Evolutionary conservation across 2,797 vertebrate species (phyloP).

Genomic region (Urocyon cinereoargenteus): DNA sequence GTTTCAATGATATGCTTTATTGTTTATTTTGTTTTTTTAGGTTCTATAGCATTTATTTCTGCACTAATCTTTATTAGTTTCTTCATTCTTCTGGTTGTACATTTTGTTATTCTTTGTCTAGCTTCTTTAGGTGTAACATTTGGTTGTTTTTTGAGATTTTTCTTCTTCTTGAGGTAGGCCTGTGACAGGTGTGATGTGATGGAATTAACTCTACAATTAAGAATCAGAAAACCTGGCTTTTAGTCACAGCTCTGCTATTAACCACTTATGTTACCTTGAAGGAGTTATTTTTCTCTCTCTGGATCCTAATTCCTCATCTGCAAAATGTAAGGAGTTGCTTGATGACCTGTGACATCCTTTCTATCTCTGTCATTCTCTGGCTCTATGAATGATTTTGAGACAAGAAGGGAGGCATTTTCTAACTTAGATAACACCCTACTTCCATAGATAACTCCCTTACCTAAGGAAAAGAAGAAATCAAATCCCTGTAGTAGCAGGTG

Average conservation of each 20-base stretch:
- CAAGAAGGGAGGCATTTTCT: not conserved
- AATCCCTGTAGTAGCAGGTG: not conserved
- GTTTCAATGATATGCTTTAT: not conserved
- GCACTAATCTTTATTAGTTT: not conserved
- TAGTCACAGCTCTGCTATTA: not conserved
- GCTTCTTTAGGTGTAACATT: not conserved
- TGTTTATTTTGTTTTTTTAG: no score
- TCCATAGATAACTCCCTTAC: not conserved
- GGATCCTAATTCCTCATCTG: not conserved
- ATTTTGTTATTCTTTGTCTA: not conserved
- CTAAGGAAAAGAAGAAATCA: not conserved
- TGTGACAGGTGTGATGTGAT: not conserved
- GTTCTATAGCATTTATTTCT: not conserved
- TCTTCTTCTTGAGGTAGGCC: no score
- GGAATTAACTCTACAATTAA: not conserved
- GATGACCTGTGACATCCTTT: not conserved
- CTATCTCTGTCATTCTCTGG: not conserved
- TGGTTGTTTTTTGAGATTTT: no score
- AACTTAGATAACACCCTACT: not conserved
- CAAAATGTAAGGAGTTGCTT: not conserved
- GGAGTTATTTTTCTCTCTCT: not conserved
- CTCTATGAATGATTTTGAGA: not conserved
- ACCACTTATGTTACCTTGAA: not conserved
- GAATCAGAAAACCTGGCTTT: not conserved
- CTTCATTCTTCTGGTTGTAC: not conserved